Evolutionary conservation across 2,797 vertebrate species (phyloP).

Genomic region (Apodemus agrarius): DNA sequence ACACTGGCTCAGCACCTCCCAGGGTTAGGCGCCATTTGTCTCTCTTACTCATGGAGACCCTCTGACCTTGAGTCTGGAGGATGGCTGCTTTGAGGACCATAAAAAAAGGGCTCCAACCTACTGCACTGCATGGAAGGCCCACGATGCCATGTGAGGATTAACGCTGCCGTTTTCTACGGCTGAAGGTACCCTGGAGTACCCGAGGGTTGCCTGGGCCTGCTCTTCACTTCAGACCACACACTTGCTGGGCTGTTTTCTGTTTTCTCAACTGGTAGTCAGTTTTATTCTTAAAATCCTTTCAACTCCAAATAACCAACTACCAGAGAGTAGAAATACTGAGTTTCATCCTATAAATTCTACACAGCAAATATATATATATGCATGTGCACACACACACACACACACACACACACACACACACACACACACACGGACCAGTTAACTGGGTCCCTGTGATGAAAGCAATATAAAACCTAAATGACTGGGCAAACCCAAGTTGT

Average conservation of each 20-base stretch:
- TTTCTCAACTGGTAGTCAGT: not conserved
- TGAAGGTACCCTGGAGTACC: not conserved
- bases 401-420: too few species aligned
- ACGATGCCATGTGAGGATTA: not conserved
- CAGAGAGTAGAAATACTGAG: not conserved
- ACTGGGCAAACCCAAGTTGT: not conserved
- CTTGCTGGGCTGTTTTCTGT: not conserved
- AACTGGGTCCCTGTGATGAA: not conserved
- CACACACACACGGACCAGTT: too few species aligned
- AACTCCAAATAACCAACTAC: not conserved
- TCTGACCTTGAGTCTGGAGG: not conserved
- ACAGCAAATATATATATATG: not conserved
- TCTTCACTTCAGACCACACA: not conserved
- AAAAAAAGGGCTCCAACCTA: not conserved
- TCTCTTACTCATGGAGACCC: not conserved
- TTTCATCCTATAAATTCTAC: not conserved
- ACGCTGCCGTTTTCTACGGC: not conserved
- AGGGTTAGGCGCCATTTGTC: accelerated
- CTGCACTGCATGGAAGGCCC: not conserved
- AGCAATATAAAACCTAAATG: not conserved
- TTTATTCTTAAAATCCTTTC: not conserved
- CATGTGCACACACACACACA: too few species aligned
- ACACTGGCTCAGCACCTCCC: not conserved
- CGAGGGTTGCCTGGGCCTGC: too few species aligned
- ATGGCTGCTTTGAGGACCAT: not conserved